Evolutionary conservation across 2,888 invertebrate genomes (phyloP), one percentile per base, ranked within the genome.

Genomic region (Noctua janthe): DNA sequence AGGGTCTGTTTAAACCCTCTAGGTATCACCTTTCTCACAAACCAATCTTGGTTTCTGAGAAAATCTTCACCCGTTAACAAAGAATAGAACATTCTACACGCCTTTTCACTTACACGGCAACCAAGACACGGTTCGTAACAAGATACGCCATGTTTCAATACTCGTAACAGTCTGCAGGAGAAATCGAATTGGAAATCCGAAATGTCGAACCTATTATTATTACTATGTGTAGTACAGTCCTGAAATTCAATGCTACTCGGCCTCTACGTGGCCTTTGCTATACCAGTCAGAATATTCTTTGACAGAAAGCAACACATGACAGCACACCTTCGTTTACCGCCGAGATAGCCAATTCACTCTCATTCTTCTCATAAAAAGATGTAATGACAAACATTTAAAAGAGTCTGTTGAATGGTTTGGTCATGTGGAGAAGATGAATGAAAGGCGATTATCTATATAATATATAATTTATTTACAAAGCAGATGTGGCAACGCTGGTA

Each of bases 131-230:
- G 15, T 23, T 43, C 64, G 83, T 54, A 73, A 83, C 73, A 54
- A n/a, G 85, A 85, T 39, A 85, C 85, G 75, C 17, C 64, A 59
- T 80, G 85, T 83, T 35, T 35, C 35, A 35, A 8, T 72, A 23
- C 15, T 39, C 47, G 64, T 54, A 47, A 72, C 75, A 84, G 59
- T 73, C 43, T 47, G 23, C n/a, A 39, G 59, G 72, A 74, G 72
- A 80, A 84, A 80, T 75, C 1, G 72, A 81, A 83, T 73, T 80
- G 29, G 70, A 85, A 84, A 75, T 80, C 13, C 43, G 62, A 69
- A 72, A 83, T 59, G 39, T 72, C 2, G 64, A 23, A 80, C 5
- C 72, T 69, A 17, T 35, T 64, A 64, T 64, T 64, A 62, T 62
- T 62, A 7, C 15, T 29, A 17, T 29, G 17, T 84, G 74, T 80